A percentile compares a stretch with the other conserved stretches of the same genome.
These are phyloP conservation scores for Zosterops borbonicus DNA, from an alignment of 2,113 vertebrate genomes.

Conservation along the genomic window DNA sequence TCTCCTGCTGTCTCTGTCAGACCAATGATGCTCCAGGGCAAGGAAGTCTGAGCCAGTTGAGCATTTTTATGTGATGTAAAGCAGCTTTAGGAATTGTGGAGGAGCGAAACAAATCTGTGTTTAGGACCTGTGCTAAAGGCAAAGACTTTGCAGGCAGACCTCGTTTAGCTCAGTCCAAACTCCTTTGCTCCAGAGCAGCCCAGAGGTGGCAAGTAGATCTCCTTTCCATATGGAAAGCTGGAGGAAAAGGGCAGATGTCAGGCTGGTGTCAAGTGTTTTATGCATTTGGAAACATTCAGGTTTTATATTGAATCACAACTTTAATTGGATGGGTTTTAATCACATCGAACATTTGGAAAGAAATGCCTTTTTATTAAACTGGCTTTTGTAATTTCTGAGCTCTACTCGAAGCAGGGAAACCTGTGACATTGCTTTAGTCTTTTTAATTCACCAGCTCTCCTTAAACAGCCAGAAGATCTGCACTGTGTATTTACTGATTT, in stretches of 20 bases:
- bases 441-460: background rate
- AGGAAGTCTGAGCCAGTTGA: background rate
- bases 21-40: background rate
- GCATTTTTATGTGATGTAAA: background rate
- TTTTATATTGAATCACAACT: constrained; percentile 16
- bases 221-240: constrained; percentile 28
- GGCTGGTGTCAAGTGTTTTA: constrained; percentile 27
- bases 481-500: background rate
- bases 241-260: constrained; percentile 36
- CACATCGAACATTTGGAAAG: background rate
- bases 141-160: background rate
- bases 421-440: background rate
- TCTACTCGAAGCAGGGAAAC: background rate
- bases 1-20: background rate
- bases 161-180: background rate
- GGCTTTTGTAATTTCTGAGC: constrained; percentile 17
- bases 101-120: background rate
- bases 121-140: background rate
- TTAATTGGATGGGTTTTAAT: constrained; percentile 50
- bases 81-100: background rate
- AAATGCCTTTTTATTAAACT: constrained; percentile 18
- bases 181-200: background rate
- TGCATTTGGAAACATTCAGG: constrained; percentile 36
- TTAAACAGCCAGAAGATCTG: background rate
- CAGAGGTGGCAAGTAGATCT: background rate